Conservation (phyloP, 2,888 invertebrate genomes). For the Ochropleura plecta region DNA sequence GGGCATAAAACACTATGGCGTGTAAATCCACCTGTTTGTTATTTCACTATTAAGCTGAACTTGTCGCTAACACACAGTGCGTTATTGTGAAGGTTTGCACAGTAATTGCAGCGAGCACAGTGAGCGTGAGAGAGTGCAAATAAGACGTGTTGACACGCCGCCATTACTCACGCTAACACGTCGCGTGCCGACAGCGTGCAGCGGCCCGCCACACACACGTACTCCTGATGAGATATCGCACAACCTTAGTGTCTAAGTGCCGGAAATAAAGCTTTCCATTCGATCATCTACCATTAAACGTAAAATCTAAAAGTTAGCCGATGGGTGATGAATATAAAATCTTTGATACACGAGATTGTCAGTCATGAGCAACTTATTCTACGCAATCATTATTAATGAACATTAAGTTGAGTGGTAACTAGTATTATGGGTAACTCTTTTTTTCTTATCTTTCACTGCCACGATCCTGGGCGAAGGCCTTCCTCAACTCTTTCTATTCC, state of each 20-base stretch:
- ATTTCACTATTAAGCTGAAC: background rate
- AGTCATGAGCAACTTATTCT: background rate
- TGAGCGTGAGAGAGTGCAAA: constrained; percentile 13
- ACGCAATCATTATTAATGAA: too few relatives aligned
- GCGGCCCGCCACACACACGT: background rate
- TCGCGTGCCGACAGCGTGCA: background rate
- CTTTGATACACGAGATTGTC: background rate
- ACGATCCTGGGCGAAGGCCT: too few relatives aligned
- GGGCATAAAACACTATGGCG: background rate
- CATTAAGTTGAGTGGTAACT: too few relatives aligned
- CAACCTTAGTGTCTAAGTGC: background rate
- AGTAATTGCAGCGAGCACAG: background rate
- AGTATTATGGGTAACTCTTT: too few relatives aligned
- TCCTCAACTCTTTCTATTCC: too few relatives aligned
- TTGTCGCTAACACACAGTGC: background rate
- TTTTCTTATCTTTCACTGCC: too few relatives aligned
- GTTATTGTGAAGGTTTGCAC: background rate
- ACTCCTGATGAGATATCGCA: background rate
- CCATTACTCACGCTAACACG: constrained; percentile 19
- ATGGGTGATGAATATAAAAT: background rate
- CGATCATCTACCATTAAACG: background rate
- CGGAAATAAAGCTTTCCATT: background rate
- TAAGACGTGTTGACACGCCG: constrained; percentile 14
- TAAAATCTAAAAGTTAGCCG: background rate
- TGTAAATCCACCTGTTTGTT: constrained; percentile 7